These are phyloP conservation scores for Acipenser oxyrinchus DNA, from an alignment of 2,797 vertebrate genomes.

Conservation along the genomic window DNA sequence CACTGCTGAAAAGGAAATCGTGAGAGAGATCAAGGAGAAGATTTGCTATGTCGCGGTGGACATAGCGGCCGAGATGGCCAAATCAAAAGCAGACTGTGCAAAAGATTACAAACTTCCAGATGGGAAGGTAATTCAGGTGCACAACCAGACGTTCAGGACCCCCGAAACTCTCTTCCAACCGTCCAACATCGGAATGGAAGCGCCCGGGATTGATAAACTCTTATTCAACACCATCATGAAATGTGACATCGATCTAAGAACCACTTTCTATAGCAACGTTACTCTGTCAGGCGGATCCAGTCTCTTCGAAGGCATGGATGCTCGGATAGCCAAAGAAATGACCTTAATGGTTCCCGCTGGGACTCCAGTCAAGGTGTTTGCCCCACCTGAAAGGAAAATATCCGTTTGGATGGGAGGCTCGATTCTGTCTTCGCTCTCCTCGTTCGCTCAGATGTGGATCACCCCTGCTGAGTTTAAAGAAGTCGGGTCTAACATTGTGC, in stretches of 20 bases:
- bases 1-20: conserved; percentile 29
- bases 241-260: conserved; percentile 28
- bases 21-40: conserved; percentile 34
- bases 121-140: conserved; percentile 31
- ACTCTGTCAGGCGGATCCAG: conserved; percentile 26
- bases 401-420: conserved; percentile 40
- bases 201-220: conserved; percentile 35
- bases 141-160: conserved; percentile 37
- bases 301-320: conserved; percentile 34
- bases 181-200: conserved; percentile 26
- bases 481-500: conserved; percentile 31
- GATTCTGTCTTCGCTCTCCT: conserved; percentile 36
- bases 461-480: conserved; percentile 33
- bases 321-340: conserved; percentile 34
- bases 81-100: conserved; percentile 22
- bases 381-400: conserved; percentile 29
- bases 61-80: conserved; percentile 30
- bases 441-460: conserved; percentile 38
- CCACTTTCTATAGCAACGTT: too few relatives aligned
- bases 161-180: conserved; percentile 41
- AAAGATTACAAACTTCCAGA: conserved; percentile 38
- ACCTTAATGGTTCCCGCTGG: conserved; percentile 25
- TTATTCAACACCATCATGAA: conserved; percentile 37
- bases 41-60: conserved; percentile 29
- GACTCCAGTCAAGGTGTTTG: conserved; percentile 29